Conservation (phyloP, 2,888 invertebrate species). For the Lasiommata megera region DNA sequence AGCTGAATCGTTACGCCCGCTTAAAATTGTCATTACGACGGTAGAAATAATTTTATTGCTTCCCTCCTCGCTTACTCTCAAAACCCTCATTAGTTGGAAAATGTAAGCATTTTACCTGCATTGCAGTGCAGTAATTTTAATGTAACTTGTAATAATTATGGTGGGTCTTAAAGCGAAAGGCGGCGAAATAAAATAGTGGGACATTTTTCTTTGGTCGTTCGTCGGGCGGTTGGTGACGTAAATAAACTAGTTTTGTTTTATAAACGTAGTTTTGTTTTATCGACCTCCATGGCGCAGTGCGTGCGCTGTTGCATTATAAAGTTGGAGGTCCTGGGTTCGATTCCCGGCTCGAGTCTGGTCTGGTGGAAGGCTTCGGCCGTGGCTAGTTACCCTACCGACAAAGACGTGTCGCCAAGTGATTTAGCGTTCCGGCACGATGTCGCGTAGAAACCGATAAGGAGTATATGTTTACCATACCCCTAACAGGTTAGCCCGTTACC, state of each 20-base stretch:
- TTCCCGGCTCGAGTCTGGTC: too few relatives aligned
- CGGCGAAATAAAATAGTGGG: conserved; percentile 3
- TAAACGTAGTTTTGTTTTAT: background rate
- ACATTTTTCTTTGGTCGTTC: conserved; percentile 2
- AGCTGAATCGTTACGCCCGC: conserved; percentile 5
- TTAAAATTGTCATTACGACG: conserved; percentile 28
- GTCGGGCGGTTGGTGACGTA: background rate
- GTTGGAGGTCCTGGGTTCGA: too few relatives aligned
- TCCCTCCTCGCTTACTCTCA: conserved; percentile 24
- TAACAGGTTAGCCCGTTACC: too few relatives aligned
- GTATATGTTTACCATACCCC: too few relatives aligned
- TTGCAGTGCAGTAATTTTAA: conserved; percentile 29
- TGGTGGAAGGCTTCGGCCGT: too few relatives aligned
- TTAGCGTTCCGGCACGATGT: too few relatives aligned
- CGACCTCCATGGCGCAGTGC: too few relatives aligned
- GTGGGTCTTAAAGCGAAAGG: conserved; percentile 9
- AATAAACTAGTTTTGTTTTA: conserved; percentile 4
- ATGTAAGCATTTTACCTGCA: conserved; percentile 23
- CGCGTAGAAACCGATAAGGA: too few relatives aligned
- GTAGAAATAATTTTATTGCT: conserved; percentile 29
- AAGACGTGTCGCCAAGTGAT: too few relatives aligned
- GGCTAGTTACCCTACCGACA: too few relatives aligned
- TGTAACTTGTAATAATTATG: conserved; percentile 30
- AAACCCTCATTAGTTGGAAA: conserved; percentile 32
- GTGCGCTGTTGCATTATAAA: too few relatives aligned